A percentile compares a stretch with the other conserved stretches of the same genome.
Conservation (phyloP, 2,888 invertebrate species). For the Lithosia quadra region DNA sequence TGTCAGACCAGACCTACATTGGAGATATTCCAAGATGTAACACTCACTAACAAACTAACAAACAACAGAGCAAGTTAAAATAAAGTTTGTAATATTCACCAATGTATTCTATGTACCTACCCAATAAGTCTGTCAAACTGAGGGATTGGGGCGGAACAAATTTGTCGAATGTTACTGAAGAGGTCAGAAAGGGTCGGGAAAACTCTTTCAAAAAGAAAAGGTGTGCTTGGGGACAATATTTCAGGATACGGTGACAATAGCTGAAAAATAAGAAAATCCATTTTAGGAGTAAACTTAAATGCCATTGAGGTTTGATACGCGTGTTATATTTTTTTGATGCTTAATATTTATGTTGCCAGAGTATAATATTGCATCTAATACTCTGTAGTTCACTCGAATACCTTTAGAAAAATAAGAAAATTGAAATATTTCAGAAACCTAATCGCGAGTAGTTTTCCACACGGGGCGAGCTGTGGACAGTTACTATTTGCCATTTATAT, state of each 20-base stretch:
- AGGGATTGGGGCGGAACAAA: slow-evolving; percentile 15
- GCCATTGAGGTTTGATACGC: neutral
- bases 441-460: too few relatives aligned
- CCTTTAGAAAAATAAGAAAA: too few relatives aligned
- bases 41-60: too few relatives aligned
- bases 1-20: too few relatives aligned
- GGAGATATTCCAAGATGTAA: too few relatives aligned
- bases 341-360: too few relatives aligned
- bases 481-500: too few relatives aligned
- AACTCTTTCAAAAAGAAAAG: slow-evolving; percentile 14
- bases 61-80: too few relatives aligned
- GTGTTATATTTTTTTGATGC: neutral
- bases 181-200: slow-evolving; percentile 19
- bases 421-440: too few relatives aligned
- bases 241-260: slow-evolving; percentile 2
- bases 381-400: too few relatives aligned
- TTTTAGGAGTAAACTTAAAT: neutral
- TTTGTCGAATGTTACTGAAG: slow-evolving; percentile 16
- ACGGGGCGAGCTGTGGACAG: too few relatives aligned
- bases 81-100: neutral
- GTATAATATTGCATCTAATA: too few relatives aligned
- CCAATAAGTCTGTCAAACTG: slow-evolving; percentile 12
- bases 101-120: neutral
- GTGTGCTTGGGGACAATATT: slow-evolving; percentile 8
- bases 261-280: neutral